These are phyloP conservation scores for Regulus satrapa DNA, from an alignment of 2,113 vertebrate genomes.

Conservation along the genomic window DNA sequence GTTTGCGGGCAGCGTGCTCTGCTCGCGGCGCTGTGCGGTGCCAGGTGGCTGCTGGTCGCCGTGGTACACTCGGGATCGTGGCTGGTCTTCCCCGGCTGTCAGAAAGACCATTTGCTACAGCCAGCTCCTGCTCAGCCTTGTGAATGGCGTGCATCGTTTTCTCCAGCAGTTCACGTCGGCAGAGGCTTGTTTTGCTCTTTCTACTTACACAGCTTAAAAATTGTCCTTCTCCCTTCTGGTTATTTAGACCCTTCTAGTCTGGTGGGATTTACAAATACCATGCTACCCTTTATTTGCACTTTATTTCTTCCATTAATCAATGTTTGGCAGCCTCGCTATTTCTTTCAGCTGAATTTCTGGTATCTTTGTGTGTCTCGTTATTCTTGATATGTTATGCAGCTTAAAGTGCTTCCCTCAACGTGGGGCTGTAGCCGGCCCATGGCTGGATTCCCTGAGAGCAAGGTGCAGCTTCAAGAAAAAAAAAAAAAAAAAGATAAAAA, in stretches of 20 bases:
- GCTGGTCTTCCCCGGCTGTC: not conserved
- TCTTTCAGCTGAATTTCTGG: not conserved
- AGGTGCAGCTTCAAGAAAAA: constrained; percentile 40
- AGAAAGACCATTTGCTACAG: not conserved
- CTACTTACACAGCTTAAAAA: not conserved
- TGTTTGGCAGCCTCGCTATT: not conserved
- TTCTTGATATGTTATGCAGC: not conserved
- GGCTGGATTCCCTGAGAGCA: not conserved
- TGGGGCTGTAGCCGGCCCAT: not conserved
- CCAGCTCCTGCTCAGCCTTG: not conserved
- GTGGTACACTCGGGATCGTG: not conserved
- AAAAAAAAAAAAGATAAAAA: not conserved
- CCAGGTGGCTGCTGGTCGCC: not conserved
- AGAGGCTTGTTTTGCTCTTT: not conserved
- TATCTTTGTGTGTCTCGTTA: not conserved
- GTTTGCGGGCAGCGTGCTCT: not conserved
- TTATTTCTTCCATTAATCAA: not conserved
- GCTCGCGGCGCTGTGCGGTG: not conserved
- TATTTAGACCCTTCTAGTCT: not conserved
- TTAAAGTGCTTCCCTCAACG: not conserved
- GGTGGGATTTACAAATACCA: not conserved
- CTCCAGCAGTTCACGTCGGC: not conserved
- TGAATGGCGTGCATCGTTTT: not conserved
- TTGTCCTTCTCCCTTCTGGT: not conserved
- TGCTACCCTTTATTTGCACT: not conserved